Evolutionary conservation across 2,113 vertebrate species (phyloP).

Genomic region (Barnardius zonarius): DNA sequence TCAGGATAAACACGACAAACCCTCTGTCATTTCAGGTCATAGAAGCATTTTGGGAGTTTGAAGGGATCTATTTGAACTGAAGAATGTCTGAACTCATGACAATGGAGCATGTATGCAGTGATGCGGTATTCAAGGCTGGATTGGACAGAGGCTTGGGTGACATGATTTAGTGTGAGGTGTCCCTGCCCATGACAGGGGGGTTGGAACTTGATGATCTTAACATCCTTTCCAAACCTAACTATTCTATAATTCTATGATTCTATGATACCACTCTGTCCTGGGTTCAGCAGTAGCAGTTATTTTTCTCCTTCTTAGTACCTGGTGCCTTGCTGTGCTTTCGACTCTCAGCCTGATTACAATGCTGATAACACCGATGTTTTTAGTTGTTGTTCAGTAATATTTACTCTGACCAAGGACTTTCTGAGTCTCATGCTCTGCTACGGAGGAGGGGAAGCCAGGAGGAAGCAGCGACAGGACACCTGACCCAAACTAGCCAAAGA

Average conservation of each 20-base stretch:
- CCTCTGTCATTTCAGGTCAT: background rate
- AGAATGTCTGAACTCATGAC: background rate
- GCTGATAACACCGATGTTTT: too few species aligned
- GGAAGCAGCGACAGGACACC: too few species aligned
- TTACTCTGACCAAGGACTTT: too few species aligned
- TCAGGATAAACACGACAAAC: slow-evolving; percentile 8
- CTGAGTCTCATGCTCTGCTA: too few species aligned
- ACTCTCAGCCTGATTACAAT: too few species aligned
- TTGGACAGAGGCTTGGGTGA: background rate
- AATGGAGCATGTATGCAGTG: background rate
- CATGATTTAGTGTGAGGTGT: background rate
- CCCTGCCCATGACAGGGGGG: background rate
- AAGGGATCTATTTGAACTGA: background rate
- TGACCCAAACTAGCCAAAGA: too few species aligned
- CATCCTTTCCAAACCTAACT: background rate
- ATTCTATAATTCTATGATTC: background rate
- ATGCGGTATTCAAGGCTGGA: background rate
- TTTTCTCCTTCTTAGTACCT: too few species aligned
- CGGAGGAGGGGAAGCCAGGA: too few species aligned
- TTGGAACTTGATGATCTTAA: background rate
- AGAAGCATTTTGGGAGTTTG: background rate
- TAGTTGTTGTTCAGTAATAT: too few species aligned
- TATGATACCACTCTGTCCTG: too few species aligned
- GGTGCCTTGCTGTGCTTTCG: too few species aligned
- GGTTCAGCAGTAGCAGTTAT: too few species aligned